phyloP scores from a whole-genome alignment of 2,888 invertebrate genomes.

The Eupithecia exiguata region DNA sequence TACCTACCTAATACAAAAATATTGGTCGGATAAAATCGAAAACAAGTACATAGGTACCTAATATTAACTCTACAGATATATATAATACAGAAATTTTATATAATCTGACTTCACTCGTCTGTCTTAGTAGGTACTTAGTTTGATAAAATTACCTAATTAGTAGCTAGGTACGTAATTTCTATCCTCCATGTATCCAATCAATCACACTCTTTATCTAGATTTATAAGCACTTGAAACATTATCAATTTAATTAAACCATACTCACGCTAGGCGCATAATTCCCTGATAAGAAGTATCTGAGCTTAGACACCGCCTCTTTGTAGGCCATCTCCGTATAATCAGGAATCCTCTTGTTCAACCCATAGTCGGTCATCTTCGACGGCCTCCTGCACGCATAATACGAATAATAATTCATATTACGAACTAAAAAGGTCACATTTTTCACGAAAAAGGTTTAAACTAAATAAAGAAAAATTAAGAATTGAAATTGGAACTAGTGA shows the following conservation, averaged over 20 bases:
- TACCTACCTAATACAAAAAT: too few species aligned
- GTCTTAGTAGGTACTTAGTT: too few species aligned
- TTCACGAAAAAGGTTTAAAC: constrained; percentile 45
- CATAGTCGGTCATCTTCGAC: constrained; percentile 78
- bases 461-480: constrained; percentile 52
- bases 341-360: constrained; percentile 82
- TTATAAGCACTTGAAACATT: background rate
- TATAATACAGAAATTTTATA: too few species aligned
- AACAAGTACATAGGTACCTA: too few species aligned
- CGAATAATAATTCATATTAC: constrained; percentile 51
- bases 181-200: background rate
- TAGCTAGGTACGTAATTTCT: background rate
- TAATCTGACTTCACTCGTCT: too few species aligned
- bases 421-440: constrained; percentile 50
- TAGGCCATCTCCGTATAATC: constrained; percentile 94
- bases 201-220: background rate
- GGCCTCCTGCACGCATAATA: constrained; percentile 74
- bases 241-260: constrained; percentile 41
- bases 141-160: too few species aligned
- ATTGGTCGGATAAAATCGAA: too few species aligned
- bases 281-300: constrained; percentile 90
- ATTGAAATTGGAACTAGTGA: constrained; percentile 57
- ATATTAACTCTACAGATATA: too few species aligned
- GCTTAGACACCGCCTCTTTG: constrained; percentile 91
- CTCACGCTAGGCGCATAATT: constrained; percentile 87